Evolutionary conservation across 2,113 vertebrate species (phyloP), one percentile per base, ranked within the genome.

Genomic region (Stigmatopora nigra): DNA sequence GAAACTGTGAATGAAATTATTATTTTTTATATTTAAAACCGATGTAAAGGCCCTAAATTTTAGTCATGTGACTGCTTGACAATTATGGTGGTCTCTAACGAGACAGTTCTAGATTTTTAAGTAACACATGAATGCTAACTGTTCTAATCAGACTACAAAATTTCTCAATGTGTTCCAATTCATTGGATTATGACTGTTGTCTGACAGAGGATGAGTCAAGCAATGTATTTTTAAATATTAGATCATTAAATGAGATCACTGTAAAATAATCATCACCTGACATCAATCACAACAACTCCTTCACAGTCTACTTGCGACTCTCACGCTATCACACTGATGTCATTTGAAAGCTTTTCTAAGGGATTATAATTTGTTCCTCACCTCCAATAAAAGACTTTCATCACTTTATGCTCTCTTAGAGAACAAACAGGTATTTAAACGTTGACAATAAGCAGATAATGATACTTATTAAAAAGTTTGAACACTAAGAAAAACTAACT

Each of bases 191-290:
- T 76, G 46, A 78, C 64, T 68, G 72, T 51, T 5, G 8, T 68
- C 69, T 66, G 65, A 74, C 19, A 73, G 53, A 25, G 63, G 67
- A 41, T 41, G 38, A 65, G 55, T 3, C 3, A 66, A 61, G 31
- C 14, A 9, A 80, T 78, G 81, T 79, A 56, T 80, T 71, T 68
- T 59, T 57, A 76, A 82, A 82, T 75, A 76, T 83, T 80, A 77
- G 74, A 77, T 84, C 86, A 85, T 85, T 76, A 83, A 78, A 89
- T 89, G 75, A 88, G 77, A 68, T 86, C 85, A 88, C 78, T 48
- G 68, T 63, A 68, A 70, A 86, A 67, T 72, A 84, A 88, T 89
- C 80, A 82, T 82, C 62, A 59, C 68, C 55, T 67, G 74, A 86
- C 75, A 81, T 67, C 71, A 66, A 71, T 69, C 77, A 70, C 57